A percentile compares a stretch with the other conserved stretches of the same genome.
Evolutionary conservation across 2,888 invertebrate species (phyloP).

Genomic region (Helleia helle): DNA sequence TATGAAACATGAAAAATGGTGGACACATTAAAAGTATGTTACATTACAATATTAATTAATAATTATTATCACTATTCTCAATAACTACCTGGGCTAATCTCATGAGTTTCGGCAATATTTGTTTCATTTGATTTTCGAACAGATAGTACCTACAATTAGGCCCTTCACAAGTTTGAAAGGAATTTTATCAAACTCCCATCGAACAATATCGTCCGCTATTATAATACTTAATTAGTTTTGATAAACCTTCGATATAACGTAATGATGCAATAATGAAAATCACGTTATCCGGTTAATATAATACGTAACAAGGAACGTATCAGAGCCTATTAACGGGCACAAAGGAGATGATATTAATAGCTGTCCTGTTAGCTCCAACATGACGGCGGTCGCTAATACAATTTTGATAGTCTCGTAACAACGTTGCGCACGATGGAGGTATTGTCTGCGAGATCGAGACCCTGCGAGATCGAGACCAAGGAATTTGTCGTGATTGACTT

Average conservation of each 20-base stretch:
- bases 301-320: constrained; percentile 18
- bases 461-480: background rate
- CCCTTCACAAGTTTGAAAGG: no score
- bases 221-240: background rate
- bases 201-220: background rate
- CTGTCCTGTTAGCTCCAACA: constrained; percentile 15
- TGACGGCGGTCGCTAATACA: constrained; percentile 10
- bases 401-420: constrained; percentile 6
- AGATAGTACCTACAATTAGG: no score
- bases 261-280: background rate
- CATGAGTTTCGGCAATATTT: no score
- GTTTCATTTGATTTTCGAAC: no score
- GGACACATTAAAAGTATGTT: no score
- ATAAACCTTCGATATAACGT: background rate
- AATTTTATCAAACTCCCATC: no score
- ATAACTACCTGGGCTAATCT: no score
- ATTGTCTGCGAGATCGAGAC: background rate
- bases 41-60: no score
- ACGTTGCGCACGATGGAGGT: background rate
- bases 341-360: constrained; percentile 19
- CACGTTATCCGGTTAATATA: background rate
- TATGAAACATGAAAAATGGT: no score
- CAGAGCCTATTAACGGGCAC: constrained; percentile 18
- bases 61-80: no score
- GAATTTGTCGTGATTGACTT: constrained; percentile 2